Evolutionary conservation across 2,113 vertebrate genomes (phyloP).

Genomic region (Mus spicilegus): DNA sequence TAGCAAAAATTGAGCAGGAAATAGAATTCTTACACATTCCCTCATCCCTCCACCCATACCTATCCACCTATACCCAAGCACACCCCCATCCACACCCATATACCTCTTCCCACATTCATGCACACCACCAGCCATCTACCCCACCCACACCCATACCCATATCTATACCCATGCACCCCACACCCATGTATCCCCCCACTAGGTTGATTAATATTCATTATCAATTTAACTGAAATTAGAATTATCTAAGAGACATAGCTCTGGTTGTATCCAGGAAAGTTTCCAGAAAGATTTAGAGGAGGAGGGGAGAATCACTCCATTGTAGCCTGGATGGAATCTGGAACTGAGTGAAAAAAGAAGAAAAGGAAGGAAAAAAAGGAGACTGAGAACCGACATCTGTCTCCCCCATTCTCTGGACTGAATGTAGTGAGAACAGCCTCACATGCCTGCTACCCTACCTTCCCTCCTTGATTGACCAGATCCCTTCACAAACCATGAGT

Average conservation of each 20-base stretch:
- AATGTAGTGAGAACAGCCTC: background rate
- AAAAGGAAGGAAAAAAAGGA: background rate
- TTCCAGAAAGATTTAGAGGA: background rate
- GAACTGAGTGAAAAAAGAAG: background rate
- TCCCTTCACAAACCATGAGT: too few species aligned
- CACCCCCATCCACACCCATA: background rate
- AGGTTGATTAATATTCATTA: background rate
- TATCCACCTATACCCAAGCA: background rate
- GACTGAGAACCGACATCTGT: too few species aligned
- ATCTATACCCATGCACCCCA: too few species aligned
- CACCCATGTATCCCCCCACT: too few species aligned
- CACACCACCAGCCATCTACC: too few species aligned
- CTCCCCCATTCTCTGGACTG: too few species aligned
- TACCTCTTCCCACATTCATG: background rate
- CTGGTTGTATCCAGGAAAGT: background rate
- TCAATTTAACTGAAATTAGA: background rate
- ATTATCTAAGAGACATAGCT: background rate
- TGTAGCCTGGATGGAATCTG: background rate
- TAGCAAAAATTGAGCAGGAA: background rate
- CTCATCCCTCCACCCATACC: background rate
- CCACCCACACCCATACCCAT: too few species aligned
- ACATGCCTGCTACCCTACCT: too few species aligned
- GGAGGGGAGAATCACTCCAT: background rate
- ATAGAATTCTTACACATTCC: background rate
- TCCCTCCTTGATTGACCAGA: background rate